Evolutionary conservation across 1,140 invertebrate genomes (phyloP), one percentile per base, ranked within the genome.

Genomic region (Drosophila erecta): DNA sequence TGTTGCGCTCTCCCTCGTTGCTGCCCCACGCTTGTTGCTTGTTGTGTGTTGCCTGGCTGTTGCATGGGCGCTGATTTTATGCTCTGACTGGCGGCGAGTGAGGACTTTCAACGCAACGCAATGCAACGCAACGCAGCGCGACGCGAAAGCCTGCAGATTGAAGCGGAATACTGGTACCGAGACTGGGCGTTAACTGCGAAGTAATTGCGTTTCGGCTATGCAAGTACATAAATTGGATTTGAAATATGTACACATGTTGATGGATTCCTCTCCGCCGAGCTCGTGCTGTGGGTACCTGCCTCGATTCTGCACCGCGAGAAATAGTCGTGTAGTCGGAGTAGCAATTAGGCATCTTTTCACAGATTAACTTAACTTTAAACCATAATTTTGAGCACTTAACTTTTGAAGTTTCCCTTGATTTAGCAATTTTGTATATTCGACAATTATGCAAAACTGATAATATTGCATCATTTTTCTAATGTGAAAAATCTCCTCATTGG

Each of bases 211-310:
- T 87, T 86, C 70, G 81, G 81, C 81, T 86, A 86, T 86, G 81
- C 81, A 87, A 86, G 81, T 86, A 86, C 81, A 86, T 86, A 87
- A 86, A 86, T 86, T 86, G 81, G 81, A 86, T 86, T 86, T 86
- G 81, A 86, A 86, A 86, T 86, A 87, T 86, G 81, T 86, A 86
- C 81, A 86, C 81, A 86, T 83, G 81, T 86, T 86, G 81, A 86
- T 86, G 81, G 81, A 86, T 86, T 86, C 83, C 81, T 81, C 33
- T 59, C 56, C 67, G 53, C 54, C 44, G 24, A 50, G 44, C 20
- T 22, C n/a, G 17, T 71, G 69, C 66, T 59, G 20, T 71, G 69
- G 69, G 66, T 75, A 75, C 54, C 53, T 66, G 17, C 11, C 33
- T 20, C 59, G 37, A 43, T 20, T 5, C 12, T 64, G 58, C 58